Evolutionary conservation across 2,113 vertebrate genomes (phyloP).

Genomic region (Pollimyrus isidori): DNA sequence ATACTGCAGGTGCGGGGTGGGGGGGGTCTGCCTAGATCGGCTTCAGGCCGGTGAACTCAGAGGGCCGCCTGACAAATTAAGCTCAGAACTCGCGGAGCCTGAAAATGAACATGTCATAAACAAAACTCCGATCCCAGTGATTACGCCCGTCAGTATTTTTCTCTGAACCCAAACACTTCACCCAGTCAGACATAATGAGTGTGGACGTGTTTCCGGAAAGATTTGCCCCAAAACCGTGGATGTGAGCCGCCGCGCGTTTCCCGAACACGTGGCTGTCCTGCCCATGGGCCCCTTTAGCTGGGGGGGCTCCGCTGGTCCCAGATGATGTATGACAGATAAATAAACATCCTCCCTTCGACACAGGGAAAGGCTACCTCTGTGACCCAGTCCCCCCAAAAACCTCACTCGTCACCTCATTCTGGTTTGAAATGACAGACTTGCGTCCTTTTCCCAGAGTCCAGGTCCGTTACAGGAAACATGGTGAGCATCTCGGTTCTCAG

Average conservation of each 20-base stretch:
- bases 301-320: not conserved
- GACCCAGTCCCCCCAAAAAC: not conserved
- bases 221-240: conserved; percentile 1
- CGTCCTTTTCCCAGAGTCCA: conserved; percentile 1
- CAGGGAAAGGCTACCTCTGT: not conserved
- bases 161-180: conserved; percentile 20
- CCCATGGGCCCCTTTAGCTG: not conserved
- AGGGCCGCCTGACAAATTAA: conserved; percentile 1
- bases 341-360: not conserved
- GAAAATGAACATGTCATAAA: conserved; percentile 5
- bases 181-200: conserved; percentile 14
- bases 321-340: conserved; percentile 13
- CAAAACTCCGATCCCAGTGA: conserved; percentile 8
- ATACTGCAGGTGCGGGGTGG: conserved; percentile 2
- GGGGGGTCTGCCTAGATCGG: not conserved
- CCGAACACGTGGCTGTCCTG: not conserved
- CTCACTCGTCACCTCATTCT: not conserved
- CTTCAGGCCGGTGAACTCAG: not conserved
- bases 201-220: conserved; percentile 16
- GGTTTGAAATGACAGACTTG: not conserved
- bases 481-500: not conserved
- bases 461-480: not conserved
- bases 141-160: conserved; percentile 8
- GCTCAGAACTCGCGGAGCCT: not conserved
- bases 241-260: not conserved